Evolutionary conservation across 2,888 invertebrate genomes (phyloP).

Genomic region (Epirrhoe tristata): DNA sequence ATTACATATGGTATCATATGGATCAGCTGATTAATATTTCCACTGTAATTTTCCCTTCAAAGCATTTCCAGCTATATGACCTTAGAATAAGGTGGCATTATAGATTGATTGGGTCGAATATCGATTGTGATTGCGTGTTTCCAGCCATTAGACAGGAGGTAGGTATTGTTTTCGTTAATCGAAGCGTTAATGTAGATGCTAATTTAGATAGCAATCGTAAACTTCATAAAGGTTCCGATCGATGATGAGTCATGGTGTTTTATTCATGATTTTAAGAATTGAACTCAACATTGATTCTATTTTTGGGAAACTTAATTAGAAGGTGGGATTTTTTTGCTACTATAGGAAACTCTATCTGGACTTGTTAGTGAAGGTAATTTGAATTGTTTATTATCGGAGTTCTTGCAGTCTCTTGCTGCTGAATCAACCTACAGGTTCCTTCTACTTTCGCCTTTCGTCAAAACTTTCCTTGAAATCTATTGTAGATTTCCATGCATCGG

Average conservation of each 20-base stretch:
- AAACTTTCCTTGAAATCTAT: no score
- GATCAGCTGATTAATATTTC: not conserved
- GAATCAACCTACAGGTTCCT: no score
- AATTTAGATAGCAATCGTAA: not conserved
- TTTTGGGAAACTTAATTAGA: no score
- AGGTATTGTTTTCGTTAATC: conserved; percentile 3
- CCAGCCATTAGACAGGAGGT: not conserved
- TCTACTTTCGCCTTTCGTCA: no score
- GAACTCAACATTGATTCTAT: not conserved
- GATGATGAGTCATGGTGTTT: not conserved
- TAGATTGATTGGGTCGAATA: not conserved
- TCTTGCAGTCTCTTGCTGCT: no score
- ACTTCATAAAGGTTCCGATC: not conserved
- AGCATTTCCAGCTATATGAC: not conserved
- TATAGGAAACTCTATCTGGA: no score
- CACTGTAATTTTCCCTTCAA: not conserved
- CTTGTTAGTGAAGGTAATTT: no score
- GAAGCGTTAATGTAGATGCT: not conserved
- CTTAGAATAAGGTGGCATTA: not conserved
- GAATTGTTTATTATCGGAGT: no score
- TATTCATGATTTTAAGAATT: no score
- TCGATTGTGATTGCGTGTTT: not conserved
- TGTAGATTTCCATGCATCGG: no score
- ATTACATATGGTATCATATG: no score
- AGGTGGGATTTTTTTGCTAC: no score